Percentiles rank a stretch among this genome's conserved stretches.
These are phyloP conservation scores for Callionymus lyra DNA, from an alignment of 2,113 vertebrate genomes.

Conservation along the genomic window DNA sequence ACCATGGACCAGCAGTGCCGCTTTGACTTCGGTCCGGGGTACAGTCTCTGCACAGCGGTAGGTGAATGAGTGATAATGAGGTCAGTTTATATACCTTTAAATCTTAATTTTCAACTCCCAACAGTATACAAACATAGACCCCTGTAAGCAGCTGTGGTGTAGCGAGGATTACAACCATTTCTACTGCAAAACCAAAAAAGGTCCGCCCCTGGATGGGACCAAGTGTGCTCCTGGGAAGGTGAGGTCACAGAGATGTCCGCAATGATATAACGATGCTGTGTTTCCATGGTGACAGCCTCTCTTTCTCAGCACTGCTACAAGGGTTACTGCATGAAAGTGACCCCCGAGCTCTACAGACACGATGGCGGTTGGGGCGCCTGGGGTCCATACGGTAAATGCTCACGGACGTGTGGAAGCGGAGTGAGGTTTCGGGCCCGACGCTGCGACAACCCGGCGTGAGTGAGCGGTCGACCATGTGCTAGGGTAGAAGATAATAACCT, in stretches of 20 bases:
- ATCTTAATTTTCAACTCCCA: not conserved
- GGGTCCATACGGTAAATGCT: slow-evolving; percentile 86
- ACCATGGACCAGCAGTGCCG: slow-evolving; percentile 96
- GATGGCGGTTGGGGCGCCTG: slow-evolving; percentile 90
- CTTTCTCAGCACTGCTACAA: slow-evolving; percentile 85
- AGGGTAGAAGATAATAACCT: slow-evolving; percentile 6
- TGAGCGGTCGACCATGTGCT: slow-evolving; percentile 16
- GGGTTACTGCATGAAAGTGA: slow-evolving; percentile 89
- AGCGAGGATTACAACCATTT: slow-evolving; percentile 90
- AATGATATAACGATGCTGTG: not conserved
- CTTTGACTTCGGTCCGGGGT: slow-evolving; percentile 89
- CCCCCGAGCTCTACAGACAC: slow-evolving; percentile 83
- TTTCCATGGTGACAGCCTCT: slow-evolving; percentile 7
- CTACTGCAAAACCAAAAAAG: slow-evolving; percentile 95
- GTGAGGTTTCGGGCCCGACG: slow-evolving; percentile 80
- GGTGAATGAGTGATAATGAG: slow-evolving; percentile 35
- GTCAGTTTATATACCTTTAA: too few relatives aligned
- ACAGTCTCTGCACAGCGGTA: slow-evolving; percentile 91
- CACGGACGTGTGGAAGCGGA: slow-evolving; percentile 84
- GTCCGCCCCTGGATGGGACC: slow-evolving; percentile 90
- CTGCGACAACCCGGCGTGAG: slow-evolving; percentile 90
- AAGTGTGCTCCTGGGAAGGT: slow-evolving; percentile 89
- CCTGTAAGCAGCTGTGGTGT: slow-evolving; percentile 95
- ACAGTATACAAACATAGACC: slow-evolving; percentile 85
- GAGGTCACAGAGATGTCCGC: slow-evolving; percentile 6